Percentiles rank a stretch among this genome's conserved stretches.
Conservation (phyloP, 2,888 invertebrate species). For the Hylaea fasciaria region DNA sequence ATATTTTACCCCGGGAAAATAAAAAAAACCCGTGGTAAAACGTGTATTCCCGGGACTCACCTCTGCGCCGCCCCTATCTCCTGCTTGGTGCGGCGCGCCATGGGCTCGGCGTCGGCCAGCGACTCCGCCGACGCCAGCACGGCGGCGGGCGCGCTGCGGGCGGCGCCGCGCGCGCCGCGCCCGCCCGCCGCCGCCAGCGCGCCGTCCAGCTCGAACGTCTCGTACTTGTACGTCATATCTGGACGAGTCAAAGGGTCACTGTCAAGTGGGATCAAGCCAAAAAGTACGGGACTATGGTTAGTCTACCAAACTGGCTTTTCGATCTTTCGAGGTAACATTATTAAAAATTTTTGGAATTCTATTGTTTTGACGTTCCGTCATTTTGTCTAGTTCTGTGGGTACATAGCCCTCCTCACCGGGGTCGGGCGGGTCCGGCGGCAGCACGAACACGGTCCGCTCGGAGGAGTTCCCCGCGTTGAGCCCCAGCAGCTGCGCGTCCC, state of each 20-base stretch:
- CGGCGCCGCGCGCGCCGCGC: slow-evolving; percentile 62
- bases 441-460: slow-evolving; percentile 97
- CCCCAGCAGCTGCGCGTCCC: slow-evolving; percentile 89
- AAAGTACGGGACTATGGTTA: too few species aligned
- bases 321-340: too few species aligned
- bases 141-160: slow-evolving; percentile 65
- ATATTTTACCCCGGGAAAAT: too few species aligned
- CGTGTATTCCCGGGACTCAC: slow-evolving; percentile 44
- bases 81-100: slow-evolving; percentile 97
- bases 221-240: slow-evolving; percentile 84
- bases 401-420: slow-evolving; percentile 68
- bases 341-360: too few species aligned
- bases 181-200: slow-evolving; percentile 76
- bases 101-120: slow-evolving; percentile 91
- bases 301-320: too few species aligned
- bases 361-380: too few species aligned
- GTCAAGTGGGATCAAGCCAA: too few species aligned
- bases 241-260: slow-evolving; percentile 17
- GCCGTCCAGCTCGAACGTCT: slow-evolving; percentile 86
- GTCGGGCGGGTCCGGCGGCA: slow-evolving; percentile 93
- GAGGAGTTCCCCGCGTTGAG: slow-evolving; percentile 91
- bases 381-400: too few species aligned
- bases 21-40: too few species aligned
- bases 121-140: slow-evolving; percentile 77
- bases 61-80: slow-evolving; percentile 97